Evolutionary conservation across 2,888 invertebrate genomes (phyloP), one percentile per base, ranked within the genome.

Genomic region (Linnaemya vulpina): DNA sequence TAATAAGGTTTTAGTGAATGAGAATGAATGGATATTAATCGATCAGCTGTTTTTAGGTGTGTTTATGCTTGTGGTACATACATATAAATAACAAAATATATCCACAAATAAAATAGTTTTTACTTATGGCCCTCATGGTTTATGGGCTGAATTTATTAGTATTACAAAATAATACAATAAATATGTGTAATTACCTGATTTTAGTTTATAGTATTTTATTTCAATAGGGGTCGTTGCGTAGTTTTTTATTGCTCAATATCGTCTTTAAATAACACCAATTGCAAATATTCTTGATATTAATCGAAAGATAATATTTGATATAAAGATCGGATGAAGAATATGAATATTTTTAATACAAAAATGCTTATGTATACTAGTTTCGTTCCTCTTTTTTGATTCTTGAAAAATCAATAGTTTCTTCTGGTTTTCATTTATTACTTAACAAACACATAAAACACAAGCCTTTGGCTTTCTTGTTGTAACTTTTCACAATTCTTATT

Each of bases 391-490:
- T 49, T 1, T 35, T 10, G 20, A 63, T 82, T 43, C 53, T 82
- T 71, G 85, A 46, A 85, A 85, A 85, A 85, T 85, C 85, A 82
- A 85, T 85, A 85, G 46, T 85, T 73, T 49, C 51, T 80, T 80
- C n/a, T 75, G 65, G 40, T 55, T 73, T 62, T 46, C 7, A 11
- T 60, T 76, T 73, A 17, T 74, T 74, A 63, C 68, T 63, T n/a
- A 65, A 49, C 84, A 79, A 60, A 62, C 67, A 46, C 60, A 78
- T 49, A 63, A 30, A 20, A 46, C 53, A 71, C 38, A 55, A 51
- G 38, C 40, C 30, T 15, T 20, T 30, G 63, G 70, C 74, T 46
- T 70, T 49, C 43, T 55, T 63, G 17, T 55, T 74, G 46, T 30
- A 63, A 74, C 25, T 71, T 71, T 62, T 73, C 25, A 11, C 7